Conservation (phyloP, 2,113 vertebrate genomes). For the Pantherophis guttatus region DNA sequence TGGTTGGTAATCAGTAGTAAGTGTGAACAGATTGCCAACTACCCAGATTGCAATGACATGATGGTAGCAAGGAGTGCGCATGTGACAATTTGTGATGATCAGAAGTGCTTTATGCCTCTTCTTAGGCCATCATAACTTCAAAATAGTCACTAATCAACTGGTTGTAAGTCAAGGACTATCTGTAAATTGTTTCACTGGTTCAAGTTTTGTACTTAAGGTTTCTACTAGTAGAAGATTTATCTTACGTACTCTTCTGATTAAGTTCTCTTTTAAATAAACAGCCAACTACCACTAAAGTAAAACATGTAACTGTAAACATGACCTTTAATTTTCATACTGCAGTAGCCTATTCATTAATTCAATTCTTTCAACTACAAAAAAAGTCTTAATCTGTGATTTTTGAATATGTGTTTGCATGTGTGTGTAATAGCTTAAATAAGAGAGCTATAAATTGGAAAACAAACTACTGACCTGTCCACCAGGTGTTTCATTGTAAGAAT, state of each 20-base stretch:
- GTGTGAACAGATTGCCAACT: background rate
- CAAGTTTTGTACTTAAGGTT: background rate
- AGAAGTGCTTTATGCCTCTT: background rate
- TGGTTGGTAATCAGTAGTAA: background rate
- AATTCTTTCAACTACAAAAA: slow-evolving; percentile 4
- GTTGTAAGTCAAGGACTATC: background rate
- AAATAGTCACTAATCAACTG: background rate
- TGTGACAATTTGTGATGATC: background rate
- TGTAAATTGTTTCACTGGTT: background rate
- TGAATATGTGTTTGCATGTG: background rate
- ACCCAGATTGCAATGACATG: background rate
- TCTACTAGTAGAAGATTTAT: background rate
- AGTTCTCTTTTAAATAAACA: background rate
- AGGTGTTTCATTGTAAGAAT: background rate
- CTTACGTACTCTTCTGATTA: background rate
- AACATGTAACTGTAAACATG: slow-evolving; percentile 16
- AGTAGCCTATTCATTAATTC: background rate
- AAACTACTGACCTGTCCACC: background rate
- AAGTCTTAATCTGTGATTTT: slow-evolving; percentile 5
- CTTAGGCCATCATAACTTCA: background rate
- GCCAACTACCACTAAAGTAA: background rate
- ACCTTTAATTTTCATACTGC: background rate
- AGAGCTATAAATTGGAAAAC: background rate
- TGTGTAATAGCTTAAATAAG: slow-evolving; percentile 3
- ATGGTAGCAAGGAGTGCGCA: background rate